A percentile compares a stretch with the other conserved stretches of the same genome.
phyloP scores from a whole-genome alignment of 2,113 vertebrate genomes.

The Pseudorectes ferrugineus region DNA sequence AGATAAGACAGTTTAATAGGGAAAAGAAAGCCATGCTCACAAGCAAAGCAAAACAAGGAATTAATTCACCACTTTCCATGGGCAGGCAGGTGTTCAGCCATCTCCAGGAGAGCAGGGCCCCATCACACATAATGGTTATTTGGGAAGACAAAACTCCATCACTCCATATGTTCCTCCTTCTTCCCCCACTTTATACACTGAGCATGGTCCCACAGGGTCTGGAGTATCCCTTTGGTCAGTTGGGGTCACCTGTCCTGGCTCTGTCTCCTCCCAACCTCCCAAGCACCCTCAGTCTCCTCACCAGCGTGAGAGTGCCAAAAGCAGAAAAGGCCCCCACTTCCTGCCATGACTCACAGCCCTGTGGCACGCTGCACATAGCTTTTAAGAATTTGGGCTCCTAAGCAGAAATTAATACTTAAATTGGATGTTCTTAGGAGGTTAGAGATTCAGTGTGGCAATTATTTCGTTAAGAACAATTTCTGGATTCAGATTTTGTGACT shows the following conservation, averaged over 20 bases:
- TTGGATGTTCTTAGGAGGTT: not conserved
- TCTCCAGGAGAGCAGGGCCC: not conserved
- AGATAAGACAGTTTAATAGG: not conserved
- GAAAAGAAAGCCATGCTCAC: not conserved
- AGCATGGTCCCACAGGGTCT: not conserved
- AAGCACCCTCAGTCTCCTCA: not conserved
- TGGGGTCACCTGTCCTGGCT: not conserved
- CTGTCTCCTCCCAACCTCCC: rapidly evolving
- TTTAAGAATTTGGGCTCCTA: not conserved
- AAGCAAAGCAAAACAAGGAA: not conserved
- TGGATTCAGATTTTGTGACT: not conserved
- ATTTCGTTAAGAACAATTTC: not conserved
- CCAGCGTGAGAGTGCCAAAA: not conserved
- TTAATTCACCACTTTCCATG: not conserved
- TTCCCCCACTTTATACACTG: not conserved
- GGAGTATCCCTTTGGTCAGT: not conserved
- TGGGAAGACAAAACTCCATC: not conserved
- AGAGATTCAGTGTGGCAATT: not conserved
- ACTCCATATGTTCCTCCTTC: rapidly evolving
- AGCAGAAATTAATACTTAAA: not conserved
- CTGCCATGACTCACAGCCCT: not conserved
- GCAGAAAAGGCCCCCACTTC: not conserved
- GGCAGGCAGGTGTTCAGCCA: not conserved
- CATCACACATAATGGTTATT: not conserved
- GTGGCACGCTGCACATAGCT: not conserved